Base-by-base conservation (phyloP, 2,113 vertebrate species). In the Charina bottae region DNA sequence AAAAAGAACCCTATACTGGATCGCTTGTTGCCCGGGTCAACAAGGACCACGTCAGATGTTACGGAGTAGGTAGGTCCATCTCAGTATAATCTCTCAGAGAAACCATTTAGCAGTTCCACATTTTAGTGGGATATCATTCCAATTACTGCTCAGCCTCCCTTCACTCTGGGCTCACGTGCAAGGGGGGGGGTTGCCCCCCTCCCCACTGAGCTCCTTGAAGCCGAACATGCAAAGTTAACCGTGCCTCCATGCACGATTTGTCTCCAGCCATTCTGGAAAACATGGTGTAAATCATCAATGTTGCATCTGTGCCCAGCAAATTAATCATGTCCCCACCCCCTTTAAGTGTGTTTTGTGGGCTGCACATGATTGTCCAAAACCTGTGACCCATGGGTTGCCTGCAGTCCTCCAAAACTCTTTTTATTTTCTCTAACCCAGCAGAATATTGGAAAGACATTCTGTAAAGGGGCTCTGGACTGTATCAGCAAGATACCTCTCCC, bases 121-220 rank as follows among this genome's bases (percentile, higher is more conserved):
- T 96, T 97, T 85, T 88, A 96, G 95, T 96, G 94, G 96, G 97
- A 95, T 96, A 96, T 96, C 96, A 94, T 97, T 97, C 96, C 96
- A 97, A 97, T 97, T 93, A 95, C 96, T 53, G 49, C 95, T 95
- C 97, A 95, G 95, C 96, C 96, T 97, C 96, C 96, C 90, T 93
- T 87, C 93, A n/a, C 96, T 96, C 92, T 0, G 88, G 89, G 94
- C 93, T 96, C 97, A 97, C 97, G 97, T 97, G 96, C 93, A 5
- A 58, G 92, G 0, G 1, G 90, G 90, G 59, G 1, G 7, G 95
- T 24, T 6, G 91, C 94, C 94, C 85, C 95, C 83, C 95, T 94
- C 87, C 60, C 0, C 64, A 28, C 64, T 2, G 26, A 33, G 1
- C 28, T 33, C 64, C 28, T 68, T 33, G 28, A 2, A 90, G 96